Evolutionary conservation across 2,113 vertebrate genomes (phyloP).

Genomic region (Rynchops niger): DNA sequence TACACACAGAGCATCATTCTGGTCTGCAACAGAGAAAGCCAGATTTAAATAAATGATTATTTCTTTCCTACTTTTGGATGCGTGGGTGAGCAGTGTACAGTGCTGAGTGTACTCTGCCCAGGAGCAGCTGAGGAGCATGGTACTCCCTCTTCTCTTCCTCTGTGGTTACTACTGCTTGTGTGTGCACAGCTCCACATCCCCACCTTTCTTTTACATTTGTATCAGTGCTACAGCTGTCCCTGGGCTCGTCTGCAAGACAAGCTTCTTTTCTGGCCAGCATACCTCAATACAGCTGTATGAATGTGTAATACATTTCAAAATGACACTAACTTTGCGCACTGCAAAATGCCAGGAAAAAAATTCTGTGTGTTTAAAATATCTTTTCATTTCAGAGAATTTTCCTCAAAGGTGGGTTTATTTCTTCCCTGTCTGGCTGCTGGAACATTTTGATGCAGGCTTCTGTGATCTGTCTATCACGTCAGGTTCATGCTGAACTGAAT

Average conservation of each 20-base stretch:
- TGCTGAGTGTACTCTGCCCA: background rate
- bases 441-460: background rate
- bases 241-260: background rate
- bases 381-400: background rate
- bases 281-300: background rate
- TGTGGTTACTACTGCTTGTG: rapidly evolving
- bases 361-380: background rate
- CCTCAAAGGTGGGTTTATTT: background rate
- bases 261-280: background rate
- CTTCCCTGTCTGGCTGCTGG: background rate
- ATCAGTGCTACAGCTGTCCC: background rate
- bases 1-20: too few species aligned
- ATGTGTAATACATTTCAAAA: background rate
- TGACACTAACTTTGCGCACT: background rate
- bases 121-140: background rate
- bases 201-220: background rate
- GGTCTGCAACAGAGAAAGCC: background rate
- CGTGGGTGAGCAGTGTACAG: background rate
- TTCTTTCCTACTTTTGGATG: background rate
- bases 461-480: background rate
- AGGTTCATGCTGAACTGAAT: background rate
- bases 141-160: background rate
- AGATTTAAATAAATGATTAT: background rate
- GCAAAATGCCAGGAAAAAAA: background rate
- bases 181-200: too few species aligned